phyloP scores from a whole-genome alignment of 2,888 invertebrate species.

The Lycophotia porphyrea region DNA sequence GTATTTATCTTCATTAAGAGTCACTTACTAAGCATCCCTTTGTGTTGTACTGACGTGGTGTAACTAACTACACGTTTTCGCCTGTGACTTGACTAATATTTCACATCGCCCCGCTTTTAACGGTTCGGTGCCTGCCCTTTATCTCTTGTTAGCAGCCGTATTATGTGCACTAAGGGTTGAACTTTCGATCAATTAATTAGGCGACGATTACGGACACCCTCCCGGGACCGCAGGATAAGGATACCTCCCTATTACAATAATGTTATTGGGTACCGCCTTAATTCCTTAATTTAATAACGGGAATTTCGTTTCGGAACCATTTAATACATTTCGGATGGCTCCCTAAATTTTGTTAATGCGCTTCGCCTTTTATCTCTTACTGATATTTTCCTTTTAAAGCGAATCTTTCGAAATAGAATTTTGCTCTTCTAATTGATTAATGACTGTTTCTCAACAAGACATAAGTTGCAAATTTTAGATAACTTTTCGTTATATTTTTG shows the following conservation, averaged over 20 bases:
- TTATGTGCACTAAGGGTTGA: conserved; percentile 87
- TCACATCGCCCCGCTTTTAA: conserved; percentile 87
- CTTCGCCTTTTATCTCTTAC: conserved; percentile 59
- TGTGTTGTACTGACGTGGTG: conserved; percentile 86
- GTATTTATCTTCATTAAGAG: conserved; percentile 90
- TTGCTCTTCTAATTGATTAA: conserved; percentile 59
- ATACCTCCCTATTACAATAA: conserved; percentile 82
- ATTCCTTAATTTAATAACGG: conserved; percentile 79
- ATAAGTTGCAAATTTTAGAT: conserved; percentile 45
- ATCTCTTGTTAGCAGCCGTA: conserved; percentile 87
- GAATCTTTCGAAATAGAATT: conserved; percentile 52
- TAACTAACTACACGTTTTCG: conserved; percentile 87
- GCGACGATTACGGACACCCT: conserved; percentile 84
- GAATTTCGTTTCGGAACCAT: conserved; percentile 66
- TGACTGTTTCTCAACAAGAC: conserved; percentile 50
- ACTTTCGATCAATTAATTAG: conserved; percentile 90
- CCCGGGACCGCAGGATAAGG: conserved; percentile 79
- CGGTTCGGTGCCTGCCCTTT: conserved; percentile 86
- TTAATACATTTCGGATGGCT: conserved; percentile 64
- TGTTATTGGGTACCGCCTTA: conserved; percentile 79
- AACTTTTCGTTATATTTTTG: conserved; percentile 42
- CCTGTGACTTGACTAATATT: conserved; percentile 88
- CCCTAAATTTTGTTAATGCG: conserved; percentile 66
- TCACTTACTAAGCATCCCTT: conserved; percentile 88
- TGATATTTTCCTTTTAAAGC: conserved; percentile 56